Evolutionary conservation across 2,888 invertebrate species (phyloP).

Genomic region (Nemurella pictetii): DNA sequence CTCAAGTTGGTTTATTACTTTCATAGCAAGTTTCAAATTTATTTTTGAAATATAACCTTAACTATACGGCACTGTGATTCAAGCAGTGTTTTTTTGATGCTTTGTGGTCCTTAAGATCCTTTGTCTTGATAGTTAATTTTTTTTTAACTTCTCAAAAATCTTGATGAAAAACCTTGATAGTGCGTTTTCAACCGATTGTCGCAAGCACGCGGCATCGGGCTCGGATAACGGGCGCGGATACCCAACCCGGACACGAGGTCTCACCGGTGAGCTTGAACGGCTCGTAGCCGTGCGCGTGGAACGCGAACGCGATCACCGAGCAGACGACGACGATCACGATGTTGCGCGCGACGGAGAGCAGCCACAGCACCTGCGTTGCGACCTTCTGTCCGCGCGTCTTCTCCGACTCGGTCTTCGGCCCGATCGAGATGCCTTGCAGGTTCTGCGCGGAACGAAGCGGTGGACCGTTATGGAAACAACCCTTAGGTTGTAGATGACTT

Average conservation of each 20-base stretch:
- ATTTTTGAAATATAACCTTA: too few relatives aligned
- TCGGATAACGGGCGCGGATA: too few relatives aligned
- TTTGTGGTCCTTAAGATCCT: too few relatives aligned
- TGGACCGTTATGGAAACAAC: too few relatives aligned
- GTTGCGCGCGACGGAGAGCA: slow-evolving; percentile 74
- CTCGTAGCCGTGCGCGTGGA: slow-evolving; percentile 61
- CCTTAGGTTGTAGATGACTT: too few relatives aligned
- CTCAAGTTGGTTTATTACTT: too few relatives aligned
- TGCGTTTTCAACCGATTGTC: neutral
- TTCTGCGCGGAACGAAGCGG: neutral
- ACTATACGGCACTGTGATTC: too few relatives aligned
- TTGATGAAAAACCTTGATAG: neutral
- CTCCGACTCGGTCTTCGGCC: slow-evolving; percentile 53
- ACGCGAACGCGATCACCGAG: slow-evolving; percentile 66
- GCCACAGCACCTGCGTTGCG: slow-evolving; percentile 65
- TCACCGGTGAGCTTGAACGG: slow-evolving; percentile 70
- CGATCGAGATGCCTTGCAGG: slow-evolving; percentile 25
- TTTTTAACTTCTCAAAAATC: too few relatives aligned
- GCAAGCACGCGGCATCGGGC: too few relatives aligned
- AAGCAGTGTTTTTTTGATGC: too few relatives aligned
- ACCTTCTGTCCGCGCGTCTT: slow-evolving; percentile 54
- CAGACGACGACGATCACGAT: slow-evolving; percentile 74
- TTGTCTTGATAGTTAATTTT: too few relatives aligned
- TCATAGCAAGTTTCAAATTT: too few relatives aligned
- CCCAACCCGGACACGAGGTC: slow-evolving; percentile 23